A percentile compares a stretch with the other conserved stretches of the same genome.
Conservation (phyloP, 2,113 vertebrate species). For the Silurus meridionalis region DNA sequence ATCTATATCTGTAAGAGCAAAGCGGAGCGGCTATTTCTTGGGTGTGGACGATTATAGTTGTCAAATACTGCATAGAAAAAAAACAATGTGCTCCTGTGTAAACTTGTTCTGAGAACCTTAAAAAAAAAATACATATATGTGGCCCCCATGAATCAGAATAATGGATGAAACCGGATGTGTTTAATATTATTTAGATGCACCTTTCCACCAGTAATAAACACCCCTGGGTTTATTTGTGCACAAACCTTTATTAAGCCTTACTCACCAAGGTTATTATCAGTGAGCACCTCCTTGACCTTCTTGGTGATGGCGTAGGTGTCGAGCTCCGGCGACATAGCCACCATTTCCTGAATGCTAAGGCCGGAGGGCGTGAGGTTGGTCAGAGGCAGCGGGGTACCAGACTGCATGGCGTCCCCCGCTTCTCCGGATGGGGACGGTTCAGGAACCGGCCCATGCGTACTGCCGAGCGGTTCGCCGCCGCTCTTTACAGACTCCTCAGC, state of each 20-base stretch:
- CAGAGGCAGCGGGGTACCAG: slow-evolving; percentile 64
- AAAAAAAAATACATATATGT: background rate
- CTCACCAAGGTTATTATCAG: slow-evolving; percentile 90
- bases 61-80: no score
- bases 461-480: slow-evolving; percentile 76
- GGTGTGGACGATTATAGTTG: no score
- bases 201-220: background rate
- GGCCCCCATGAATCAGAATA: background rate
- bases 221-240: background rate
- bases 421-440: slow-evolving; percentile 71
- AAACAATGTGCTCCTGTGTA: background rate
- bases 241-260: slow-evolving; percentile 21
- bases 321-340: slow-evolving; percentile 89
- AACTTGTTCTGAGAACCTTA: background rate
- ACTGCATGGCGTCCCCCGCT: slow-evolving; percentile 72
- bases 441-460: slow-evolving; percentile 69
- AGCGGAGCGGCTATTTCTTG: background rate
- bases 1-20: background rate
- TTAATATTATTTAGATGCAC: background rate
- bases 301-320: slow-evolving; percentile 91
- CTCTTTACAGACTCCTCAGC: slow-evolving; percentile 85
- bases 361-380: slow-evolving; percentile 80
- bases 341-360: slow-evolving; percentile 89
- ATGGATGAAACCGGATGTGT: background rate
- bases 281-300: slow-evolving; percentile 90